phyloP scores from a whole-genome alignment of 2,888 invertebrate species.

The Carpatolechia fugitivella region DNA sequence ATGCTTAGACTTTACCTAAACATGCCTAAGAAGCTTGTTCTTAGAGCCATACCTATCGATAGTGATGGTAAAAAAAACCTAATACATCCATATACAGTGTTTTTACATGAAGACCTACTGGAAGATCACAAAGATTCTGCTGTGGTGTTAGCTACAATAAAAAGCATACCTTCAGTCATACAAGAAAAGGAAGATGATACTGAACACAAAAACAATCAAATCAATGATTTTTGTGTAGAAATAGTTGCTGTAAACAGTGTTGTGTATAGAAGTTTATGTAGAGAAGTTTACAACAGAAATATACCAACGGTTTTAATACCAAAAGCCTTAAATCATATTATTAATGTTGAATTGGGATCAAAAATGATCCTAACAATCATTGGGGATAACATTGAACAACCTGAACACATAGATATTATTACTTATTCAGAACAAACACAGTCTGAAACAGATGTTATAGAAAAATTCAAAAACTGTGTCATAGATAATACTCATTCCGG shows the following conservation, averaged over 20 bases:
- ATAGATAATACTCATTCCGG: conserved; percentile 68
- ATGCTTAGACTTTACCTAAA: conserved; percentile 56
- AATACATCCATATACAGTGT: conserved; percentile 69
- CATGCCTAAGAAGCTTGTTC: conserved; percentile 47
- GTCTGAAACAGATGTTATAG: conserved; percentile 54
- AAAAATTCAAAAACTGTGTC: conserved; percentile 74
- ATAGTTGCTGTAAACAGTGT: conserved; percentile 62
- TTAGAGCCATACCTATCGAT: conserved; percentile 64
- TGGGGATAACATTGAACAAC: conserved; percentile 51
- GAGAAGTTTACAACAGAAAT: conserved; percentile 60
- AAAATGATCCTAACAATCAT: conserved; percentile 75
- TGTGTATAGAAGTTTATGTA: conserved; percentile 59
- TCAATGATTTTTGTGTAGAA: conserved; percentile 67
- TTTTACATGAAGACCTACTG: conserved; percentile 65
- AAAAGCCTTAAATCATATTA: conserved; percentile 71
- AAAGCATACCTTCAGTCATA: conserved; percentile 52
- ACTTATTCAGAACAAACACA: conserved; percentile 59
- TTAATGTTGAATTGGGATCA: conserved; percentile 76
- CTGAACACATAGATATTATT: conserved; percentile 73
- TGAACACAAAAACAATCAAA: conserved; percentile 39
- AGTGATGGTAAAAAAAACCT: conserved; percentile 68
- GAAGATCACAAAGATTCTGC: conserved; percentile 48
- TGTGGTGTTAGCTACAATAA: conserved; percentile 60
- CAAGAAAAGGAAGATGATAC: conserved; percentile 40
- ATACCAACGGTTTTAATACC: conserved; percentile 76